Evolutionary conservation across 2,113 vertebrate species (phyloP), one percentile per base, ranked within the genome.

Genomic region (Callaeas wilsoni): DNA sequence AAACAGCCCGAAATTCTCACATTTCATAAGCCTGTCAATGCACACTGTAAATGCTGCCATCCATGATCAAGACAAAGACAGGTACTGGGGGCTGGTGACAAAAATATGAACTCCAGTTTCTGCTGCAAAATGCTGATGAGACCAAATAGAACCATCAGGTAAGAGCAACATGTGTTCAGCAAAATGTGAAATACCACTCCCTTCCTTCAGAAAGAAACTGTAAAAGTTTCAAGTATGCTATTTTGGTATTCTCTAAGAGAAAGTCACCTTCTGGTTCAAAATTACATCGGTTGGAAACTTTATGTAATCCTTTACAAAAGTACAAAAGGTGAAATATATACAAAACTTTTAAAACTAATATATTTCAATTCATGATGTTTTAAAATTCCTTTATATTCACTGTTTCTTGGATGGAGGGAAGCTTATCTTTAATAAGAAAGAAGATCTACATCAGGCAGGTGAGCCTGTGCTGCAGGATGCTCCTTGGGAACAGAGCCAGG

Each of bases 61-160:
- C 57, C 35, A 6, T 6, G 13, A 75, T 65, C 46, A 35, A 70
- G 46, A 57, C 70, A 60, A 75, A 57, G 32, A 47, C 27, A 30
- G 6, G 18, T 0, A 0, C 35, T 62, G 56, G 3, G 6, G 6
- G 4, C 33, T 70, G 65, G 17, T 50, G 35, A 50, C 63, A 83
- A 83, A 88, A 79, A 46, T 18, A 35, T 7, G 42, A 84, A 55
- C 30, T 59, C 57, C 27, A 26, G 9, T 60, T 68, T 73, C 67
- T 59, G 23, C 42, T 60, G 57, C 63, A 88, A 75, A 92, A 59
- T 49, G 26, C 42, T 89, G 67, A 67, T 55, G 57, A 83, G 35
- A 76, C 32, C 26, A 76, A 42, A 50, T 29, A 25, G 49, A 86
- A 75, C 37, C 23, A 39, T 17, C 52, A 73, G 46, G n/a, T 25